Evolutionary conservation across 2,797 vertebrate species (phyloP).

Genomic region (Chaunax sp.): DNA sequence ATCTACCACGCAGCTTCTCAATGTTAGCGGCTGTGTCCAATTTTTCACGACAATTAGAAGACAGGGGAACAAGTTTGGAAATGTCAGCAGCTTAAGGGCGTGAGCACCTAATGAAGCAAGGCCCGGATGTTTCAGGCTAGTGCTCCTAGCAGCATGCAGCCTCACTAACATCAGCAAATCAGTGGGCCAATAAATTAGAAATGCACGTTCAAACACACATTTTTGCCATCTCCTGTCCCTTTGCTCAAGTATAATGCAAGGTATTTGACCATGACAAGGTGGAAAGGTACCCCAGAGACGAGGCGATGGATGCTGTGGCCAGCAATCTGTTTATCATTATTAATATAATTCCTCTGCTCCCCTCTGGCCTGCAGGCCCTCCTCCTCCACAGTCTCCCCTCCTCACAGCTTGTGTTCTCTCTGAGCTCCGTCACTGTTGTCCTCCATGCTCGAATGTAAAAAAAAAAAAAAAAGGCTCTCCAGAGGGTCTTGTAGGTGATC

Average conservation of each 20-base stretch:
- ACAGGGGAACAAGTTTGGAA: constrained; percentile 78
- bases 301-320: constrained; percentile 36
- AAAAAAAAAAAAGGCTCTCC: constrained; percentile 47
- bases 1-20: constrained; percentile 44
- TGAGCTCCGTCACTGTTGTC: constrained; percentile 54
- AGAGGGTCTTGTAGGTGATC: constrained; percentile 39
- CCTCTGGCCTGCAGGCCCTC: constrained; percentile 61
- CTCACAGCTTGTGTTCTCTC: constrained; percentile 40
- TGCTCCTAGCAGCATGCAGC: constrained; percentile 66
- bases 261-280: constrained; percentile 77
- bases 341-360: constrained; percentile 68
- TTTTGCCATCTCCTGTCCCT: constrained; percentile 38
- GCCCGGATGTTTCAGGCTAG: constrained; percentile 72
- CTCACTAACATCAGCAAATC: constrained; percentile 74
- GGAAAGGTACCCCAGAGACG: constrained; percentile 73
- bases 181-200: constrained; percentile 75
- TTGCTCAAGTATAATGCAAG: constrained; percentile 59
- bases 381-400: constrained; percentile 27
- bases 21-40: constrained; percentile 57
- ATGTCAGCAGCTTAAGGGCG: constrained; percentile 82
- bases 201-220: constrained; percentile 33
- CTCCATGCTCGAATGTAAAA: constrained; percentile 53
- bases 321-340: constrained; percentile 73
- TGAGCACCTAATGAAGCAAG: constrained; percentile 83
- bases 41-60: constrained; percentile 81